Conservation (phyloP, 2,888 invertebrate species). For the Drosophila kuntzei region DNA sequence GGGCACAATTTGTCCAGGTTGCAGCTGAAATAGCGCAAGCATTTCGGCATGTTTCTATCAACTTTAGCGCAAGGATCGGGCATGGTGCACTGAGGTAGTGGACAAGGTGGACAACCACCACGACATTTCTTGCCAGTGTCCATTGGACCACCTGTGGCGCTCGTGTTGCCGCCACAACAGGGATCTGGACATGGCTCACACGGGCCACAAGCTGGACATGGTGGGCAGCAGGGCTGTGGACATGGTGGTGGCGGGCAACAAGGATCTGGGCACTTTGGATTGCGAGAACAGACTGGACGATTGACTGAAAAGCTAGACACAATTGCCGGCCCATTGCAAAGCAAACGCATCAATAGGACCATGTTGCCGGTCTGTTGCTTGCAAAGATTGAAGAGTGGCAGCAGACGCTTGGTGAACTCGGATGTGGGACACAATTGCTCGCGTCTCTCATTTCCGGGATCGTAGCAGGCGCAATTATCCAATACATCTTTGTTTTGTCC, state of each 20-base stretch:
- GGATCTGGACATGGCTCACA: conserved; percentile 27
- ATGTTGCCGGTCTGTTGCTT: conserved; percentile 83
- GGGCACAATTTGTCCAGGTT: conserved; percentile 80
- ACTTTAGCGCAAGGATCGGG: conserved; percentile 59
- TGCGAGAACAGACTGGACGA: conserved; percentile 64
- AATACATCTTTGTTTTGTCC: conserved; percentile 44
- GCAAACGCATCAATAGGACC: conserved; percentile 82
- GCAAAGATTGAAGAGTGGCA: conserved; percentile 82
- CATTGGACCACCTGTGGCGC: conserved; percentile 65
- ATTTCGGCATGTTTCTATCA: conserved; percentile 32
- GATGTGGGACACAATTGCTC: conserved; percentile 82
- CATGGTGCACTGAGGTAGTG: conserved; percentile 45
- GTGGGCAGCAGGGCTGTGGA: conserved; percentile 27
- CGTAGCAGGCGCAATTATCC: conserved; percentile 77
- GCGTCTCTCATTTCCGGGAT: conserved; percentile 56
- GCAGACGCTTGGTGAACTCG: conserved; percentile 80
- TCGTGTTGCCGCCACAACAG: conserved; percentile 16
- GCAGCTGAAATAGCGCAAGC: conserved; percentile 80
- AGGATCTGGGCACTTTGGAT: conserved; percentile 56
- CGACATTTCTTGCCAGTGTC: conserved; percentile 43
- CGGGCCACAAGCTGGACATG: conserved; percentile 41
- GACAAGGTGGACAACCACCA: conserved; percentile 19
- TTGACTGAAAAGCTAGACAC: conserved; percentile 82
- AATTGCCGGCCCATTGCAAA: conserved; percentile 83
- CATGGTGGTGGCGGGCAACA: conserved; percentile 46